Evolutionary conservation across 2,888 invertebrate species (phyloP).

Genomic region (Branchellion lobata): DNA sequence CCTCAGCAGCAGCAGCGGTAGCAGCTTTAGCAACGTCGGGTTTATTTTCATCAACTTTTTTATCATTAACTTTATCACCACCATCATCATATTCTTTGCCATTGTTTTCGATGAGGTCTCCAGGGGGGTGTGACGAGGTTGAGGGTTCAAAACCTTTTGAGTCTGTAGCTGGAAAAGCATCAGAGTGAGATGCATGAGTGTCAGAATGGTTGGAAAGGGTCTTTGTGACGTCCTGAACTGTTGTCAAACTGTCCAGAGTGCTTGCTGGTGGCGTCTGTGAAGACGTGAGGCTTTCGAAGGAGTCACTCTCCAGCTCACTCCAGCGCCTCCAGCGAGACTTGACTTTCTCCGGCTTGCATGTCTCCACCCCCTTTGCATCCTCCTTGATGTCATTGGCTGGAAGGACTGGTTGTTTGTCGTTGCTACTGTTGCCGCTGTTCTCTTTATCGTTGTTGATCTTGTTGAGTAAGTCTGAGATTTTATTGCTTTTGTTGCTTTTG

Average conservation of each 20-base stretch:
- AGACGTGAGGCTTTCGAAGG: background rate
- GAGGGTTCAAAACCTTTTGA: too few species aligned
- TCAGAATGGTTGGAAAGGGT: background rate
- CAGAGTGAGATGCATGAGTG: background rate
- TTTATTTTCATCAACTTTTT: background rate
- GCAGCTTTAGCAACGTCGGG: background rate
- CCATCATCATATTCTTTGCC: background rate
- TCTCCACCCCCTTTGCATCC: background rate
- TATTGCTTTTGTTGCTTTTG: background rate
- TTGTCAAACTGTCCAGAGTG: background rate
- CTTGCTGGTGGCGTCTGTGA: constrained; percentile 18
- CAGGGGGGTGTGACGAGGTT: background rate
- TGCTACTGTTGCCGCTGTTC: background rate
- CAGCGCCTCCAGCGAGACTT: constrained; percentile 53
- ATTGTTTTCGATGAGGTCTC: background rate
- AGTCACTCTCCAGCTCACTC: constrained; percentile 50
- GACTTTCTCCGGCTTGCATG: constrained; percentile 49
- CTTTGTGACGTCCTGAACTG: background rate
- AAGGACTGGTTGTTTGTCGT: background rate
- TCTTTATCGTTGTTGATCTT: background rate
- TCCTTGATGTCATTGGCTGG: background rate
- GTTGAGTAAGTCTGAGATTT: constrained; percentile 5
- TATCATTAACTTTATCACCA: background rate
- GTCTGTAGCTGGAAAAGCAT: background rate
- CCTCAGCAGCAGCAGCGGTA: constrained; percentile 1